Conservation (phyloP, 2,888 invertebrate genomes). For the Corythucha ciliata region DNA sequence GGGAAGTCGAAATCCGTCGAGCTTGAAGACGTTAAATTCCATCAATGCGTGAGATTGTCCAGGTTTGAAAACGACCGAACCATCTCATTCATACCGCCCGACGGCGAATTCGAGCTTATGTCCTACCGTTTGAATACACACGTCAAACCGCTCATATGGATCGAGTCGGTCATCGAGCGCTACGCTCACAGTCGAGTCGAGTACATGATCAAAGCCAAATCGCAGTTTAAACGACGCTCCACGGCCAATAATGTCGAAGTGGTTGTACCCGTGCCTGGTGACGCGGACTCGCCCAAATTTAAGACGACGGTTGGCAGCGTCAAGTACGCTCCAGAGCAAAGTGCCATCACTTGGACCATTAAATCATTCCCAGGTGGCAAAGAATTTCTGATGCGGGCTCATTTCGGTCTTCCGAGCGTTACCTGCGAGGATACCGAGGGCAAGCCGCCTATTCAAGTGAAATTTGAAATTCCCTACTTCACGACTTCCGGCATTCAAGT, state of each 20-base stretch:
- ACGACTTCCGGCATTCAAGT: slow-evolving; percentile 62
- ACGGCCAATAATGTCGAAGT: slow-evolving; percentile 63
- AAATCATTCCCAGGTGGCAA: slow-evolving; percentile 60
- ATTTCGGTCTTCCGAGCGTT: slow-evolving; percentile 57
- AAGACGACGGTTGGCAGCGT: slow-evolving; percentile 55
- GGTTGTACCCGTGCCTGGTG: slow-evolving; percentile 51
- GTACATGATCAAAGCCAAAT: slow-evolving; percentile 58
- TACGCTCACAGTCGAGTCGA: slow-evolving; percentile 58
- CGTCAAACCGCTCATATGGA: slow-evolving; percentile 59
- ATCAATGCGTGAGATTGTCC: slow-evolving; percentile 58
- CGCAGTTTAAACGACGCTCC: slow-evolving; percentile 57
- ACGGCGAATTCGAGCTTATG: slow-evolving; percentile 63
- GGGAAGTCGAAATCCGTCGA: slow-evolving; percentile 60
- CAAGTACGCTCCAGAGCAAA: slow-evolving; percentile 55
- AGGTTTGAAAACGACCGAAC: slow-evolving; percentile 61
- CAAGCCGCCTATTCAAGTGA: slow-evolving; percentile 54
- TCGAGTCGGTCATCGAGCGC: slow-evolving; percentile 57
- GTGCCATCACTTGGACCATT: slow-evolving; percentile 55
- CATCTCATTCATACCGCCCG: slow-evolving; percentile 59
- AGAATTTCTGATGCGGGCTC: slow-evolving; percentile 57
- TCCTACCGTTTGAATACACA: slow-evolving; percentile 56
- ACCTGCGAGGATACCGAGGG: slow-evolving; percentile 53
- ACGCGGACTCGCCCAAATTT: slow-evolving; percentile 61
- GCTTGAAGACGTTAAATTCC: slow-evolving; percentile 60
- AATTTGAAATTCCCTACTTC: slow-evolving; percentile 62